phyloP scores from a whole-genome alignment of 1,140 invertebrate genomes.

The Yoshiicerus persimilis region DNA sequence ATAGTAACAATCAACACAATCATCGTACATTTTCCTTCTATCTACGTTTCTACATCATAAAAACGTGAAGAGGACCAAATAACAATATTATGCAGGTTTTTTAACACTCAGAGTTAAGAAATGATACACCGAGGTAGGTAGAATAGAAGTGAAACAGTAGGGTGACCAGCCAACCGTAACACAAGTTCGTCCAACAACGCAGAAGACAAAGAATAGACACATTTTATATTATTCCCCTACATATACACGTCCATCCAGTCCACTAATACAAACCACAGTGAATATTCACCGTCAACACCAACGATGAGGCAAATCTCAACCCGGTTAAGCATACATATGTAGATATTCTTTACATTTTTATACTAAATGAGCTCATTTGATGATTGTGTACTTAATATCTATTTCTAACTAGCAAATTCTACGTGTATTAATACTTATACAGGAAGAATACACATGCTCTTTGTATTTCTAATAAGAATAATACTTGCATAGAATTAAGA shows the following conservation, averaged over 20 bases:
- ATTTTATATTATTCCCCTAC: neutral
- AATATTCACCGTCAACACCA: neutral
- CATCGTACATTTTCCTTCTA: neutral
- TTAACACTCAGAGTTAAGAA: neutral
- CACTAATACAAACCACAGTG: neutral
- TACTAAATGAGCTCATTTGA: too few species aligned
- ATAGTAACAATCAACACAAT: too few species aligned
- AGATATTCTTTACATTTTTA: too few species aligned
- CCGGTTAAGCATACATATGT: neutral
- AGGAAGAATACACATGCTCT: too few species aligned
- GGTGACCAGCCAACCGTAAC: neutral
- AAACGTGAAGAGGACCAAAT: neutral
- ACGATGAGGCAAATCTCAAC: neutral
- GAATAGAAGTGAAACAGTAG: neutral
- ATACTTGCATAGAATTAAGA: too few species aligned
- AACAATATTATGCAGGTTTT: neutral
- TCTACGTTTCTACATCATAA: too few species aligned
- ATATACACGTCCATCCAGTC: neutral
- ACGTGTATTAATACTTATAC: too few species aligned
- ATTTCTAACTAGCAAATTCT: too few species aligned
- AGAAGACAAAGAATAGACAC: neutral
- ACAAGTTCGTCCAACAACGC: neutral
- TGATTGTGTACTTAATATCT: too few species aligned
- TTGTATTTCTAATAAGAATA: too few species aligned
- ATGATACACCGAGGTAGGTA: neutral